Conservation (phyloP, 2,888 invertebrate species). For the Oscheius sp. region DNA sequence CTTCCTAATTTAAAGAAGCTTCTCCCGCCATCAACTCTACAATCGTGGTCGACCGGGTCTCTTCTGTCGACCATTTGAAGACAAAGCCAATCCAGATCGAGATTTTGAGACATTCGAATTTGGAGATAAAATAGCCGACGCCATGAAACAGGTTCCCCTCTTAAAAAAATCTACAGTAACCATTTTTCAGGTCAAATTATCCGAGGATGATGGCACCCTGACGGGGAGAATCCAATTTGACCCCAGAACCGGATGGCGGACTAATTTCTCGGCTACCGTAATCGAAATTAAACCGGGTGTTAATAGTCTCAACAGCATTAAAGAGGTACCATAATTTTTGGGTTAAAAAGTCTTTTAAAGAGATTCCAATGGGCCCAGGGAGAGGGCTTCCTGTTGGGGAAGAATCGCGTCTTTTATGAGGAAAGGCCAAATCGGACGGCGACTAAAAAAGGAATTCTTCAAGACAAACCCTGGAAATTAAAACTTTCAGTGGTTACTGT, state of each 20-base stretch:
- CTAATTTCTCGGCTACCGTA: conserved; percentile 68
- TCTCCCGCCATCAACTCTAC: conserved; percentile 53
- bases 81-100: conserved; percentile 41
- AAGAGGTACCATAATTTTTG: conserved; percentile 58
- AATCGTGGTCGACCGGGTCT: conserved; percentile 56
- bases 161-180: no score
- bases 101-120: conserved; percentile 58
- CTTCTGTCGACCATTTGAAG: conserved; percentile 61
- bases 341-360: conserved; percentile 17
- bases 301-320: conserved; percentile 68
- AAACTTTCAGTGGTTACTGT: conserved; percentile 65
- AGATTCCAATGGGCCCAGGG: conserved; percentile 56
- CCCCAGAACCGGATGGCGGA: conserved; percentile 58
- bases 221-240: conserved; percentile 72
- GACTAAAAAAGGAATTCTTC: conserved; percentile 50
- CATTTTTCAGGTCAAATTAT: conserved; percentile 33
- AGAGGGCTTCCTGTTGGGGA: conserved; percentile 50
- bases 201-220: conserved; percentile 63
- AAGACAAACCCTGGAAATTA: conserved; percentile 57
- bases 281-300: conserved; percentile 70
- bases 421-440: conserved; percentile 48
- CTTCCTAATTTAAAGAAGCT: conserved; percentile 41
- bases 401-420: conserved; percentile 44
- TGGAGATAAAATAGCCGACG: conserved; percentile 53
- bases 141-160: conserved; percentile 52